Base-by-base conservation (phyloP, 2,113 vertebrate genomes). In the Oriolus oriolus region DNA sequence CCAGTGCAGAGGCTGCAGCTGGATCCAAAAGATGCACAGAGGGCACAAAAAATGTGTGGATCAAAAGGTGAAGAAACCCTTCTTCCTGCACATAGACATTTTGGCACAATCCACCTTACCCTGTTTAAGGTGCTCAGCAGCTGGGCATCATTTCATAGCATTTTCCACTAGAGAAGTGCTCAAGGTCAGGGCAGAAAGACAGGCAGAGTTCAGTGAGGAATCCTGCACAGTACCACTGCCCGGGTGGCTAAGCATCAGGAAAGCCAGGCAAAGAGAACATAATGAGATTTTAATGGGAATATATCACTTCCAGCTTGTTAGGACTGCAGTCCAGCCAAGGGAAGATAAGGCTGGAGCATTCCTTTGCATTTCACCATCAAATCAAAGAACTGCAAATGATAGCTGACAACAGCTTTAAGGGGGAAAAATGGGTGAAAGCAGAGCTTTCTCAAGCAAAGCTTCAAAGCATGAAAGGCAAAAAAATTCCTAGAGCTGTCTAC, bases 381-480 rank as follows among this genome's bases (percentile, higher is more conserved):
- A 65, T 22, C 44, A 59, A 69, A 85, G 71, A 91, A 83, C 39
- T 64, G 41, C 30, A 84, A 92, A 91, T 64, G 61, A 82, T 18
- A 87, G 61, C 39, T 94, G 90, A 84, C 80, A 89, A 91, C 49
- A 76, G 71, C 33, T 89, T 70, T 42, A 68, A 88, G 54, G 59
- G 8, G 16, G 24, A 2, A 47, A 84, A 49, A 52, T 3, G 11
- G 47, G 86, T 93, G 53, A 96, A 97, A 93, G 50, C 50, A 64
- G 61, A 65, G n/a, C 37, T 82, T 91, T 78, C 31, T n/a, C 20
- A 65, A 92, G 24, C 27, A 84, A 91, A 92, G 35, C 42, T 91
- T 96, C 90, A 87, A 96, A 97, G 57, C 14, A 16, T 27, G 13
- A 89, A 69, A 81, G 61, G 35, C 26, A 33, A 89, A 93, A 84